Conservation (phyloP, 2,113 vertebrate genomes). For the Athene noctua region DNA sequence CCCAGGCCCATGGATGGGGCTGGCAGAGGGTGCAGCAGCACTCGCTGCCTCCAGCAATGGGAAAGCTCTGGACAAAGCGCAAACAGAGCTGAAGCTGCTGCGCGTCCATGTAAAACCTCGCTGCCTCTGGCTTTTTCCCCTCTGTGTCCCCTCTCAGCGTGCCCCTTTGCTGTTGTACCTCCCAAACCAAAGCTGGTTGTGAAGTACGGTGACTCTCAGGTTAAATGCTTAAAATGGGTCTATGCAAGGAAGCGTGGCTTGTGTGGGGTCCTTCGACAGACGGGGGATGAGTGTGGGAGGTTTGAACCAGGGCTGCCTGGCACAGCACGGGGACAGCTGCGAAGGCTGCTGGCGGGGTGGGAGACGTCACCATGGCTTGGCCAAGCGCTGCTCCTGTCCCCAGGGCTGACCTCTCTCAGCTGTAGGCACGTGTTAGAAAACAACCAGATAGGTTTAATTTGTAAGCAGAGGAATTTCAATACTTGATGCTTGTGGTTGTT, state of each 20-base stretch:
- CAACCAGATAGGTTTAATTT: background rate
- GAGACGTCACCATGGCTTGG: background rate
- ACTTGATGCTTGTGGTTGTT: background rate
- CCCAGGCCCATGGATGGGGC: rapidly evolving
- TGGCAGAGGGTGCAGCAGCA: background rate
- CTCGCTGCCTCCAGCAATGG: rapidly evolving
- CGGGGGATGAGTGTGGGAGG: background rate
- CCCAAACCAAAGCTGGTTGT: background rate
- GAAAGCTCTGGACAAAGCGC: background rate
- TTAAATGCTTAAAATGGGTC: background rate
- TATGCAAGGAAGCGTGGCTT: background rate
- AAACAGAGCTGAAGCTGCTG: background rate
- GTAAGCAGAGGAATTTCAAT: background rate
- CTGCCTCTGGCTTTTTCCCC: background rate
- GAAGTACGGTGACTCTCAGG: background rate
- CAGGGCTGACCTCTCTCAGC: background rate
- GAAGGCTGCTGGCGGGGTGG: background rate
- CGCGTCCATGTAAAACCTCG: rapidly evolving
- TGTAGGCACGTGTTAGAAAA: rapidly evolving
- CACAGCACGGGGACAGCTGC: background rate
- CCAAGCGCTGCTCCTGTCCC: background rate
- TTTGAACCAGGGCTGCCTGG: background rate
- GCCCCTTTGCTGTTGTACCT: background rate
- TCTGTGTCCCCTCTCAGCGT: background rate
- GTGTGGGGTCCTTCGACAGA: background rate